These are phyloP conservation scores for Cassiopea xamachana DNA, from an alignment of 30 jellyfish, hydroid and myxozoan species.

Conservation along the genomic window DNA sequence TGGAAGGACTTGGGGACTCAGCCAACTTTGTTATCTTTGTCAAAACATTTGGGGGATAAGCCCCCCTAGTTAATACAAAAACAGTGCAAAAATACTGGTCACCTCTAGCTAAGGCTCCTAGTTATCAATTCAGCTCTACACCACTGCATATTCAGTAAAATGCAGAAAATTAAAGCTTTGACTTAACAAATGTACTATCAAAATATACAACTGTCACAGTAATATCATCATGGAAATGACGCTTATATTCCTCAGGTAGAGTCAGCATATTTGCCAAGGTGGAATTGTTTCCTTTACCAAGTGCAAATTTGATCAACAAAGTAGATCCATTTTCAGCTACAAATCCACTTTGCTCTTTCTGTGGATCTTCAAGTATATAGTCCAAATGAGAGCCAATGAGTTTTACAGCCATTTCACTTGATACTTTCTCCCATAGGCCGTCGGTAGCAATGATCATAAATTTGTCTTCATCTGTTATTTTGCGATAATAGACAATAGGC, in stretches of 20 bases:
- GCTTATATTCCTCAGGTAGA: conserved; percentile 70
- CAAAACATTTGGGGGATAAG: no score
- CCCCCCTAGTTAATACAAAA: no score
- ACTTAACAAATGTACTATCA: not conserved
- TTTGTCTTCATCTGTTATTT: conserved; percentile 69
- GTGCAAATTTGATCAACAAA: conserved; percentile 77
- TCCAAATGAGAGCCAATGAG: conserved; percentile 80
- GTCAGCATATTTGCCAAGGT: conserved; percentile 68
- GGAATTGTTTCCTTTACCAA: conserved; percentile 72
- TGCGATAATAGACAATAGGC: conserved; percentile 80
- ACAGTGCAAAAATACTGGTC: no score
- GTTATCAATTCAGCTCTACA: no score
- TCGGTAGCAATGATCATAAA: conserved; percentile 90
- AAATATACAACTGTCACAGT: conserved; percentile 90
- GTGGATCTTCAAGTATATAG: conserved; percentile 10
- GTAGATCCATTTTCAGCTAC: conserved; percentile 87
- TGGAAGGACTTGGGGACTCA: no score
- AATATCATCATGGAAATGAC: conserved; percentile 94
- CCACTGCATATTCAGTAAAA: no score
- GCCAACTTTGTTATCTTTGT: no score
- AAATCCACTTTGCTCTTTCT: not conserved
- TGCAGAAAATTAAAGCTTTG: conserved; percentile 37
- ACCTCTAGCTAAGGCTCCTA: no score
- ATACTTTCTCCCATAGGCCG: conserved; percentile 93
- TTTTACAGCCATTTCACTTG: conserved; percentile 88